Evolutionary conservation across 2,888 invertebrate genomes (phyloP).

Genomic region (Alentia gelatinosa): DNA sequence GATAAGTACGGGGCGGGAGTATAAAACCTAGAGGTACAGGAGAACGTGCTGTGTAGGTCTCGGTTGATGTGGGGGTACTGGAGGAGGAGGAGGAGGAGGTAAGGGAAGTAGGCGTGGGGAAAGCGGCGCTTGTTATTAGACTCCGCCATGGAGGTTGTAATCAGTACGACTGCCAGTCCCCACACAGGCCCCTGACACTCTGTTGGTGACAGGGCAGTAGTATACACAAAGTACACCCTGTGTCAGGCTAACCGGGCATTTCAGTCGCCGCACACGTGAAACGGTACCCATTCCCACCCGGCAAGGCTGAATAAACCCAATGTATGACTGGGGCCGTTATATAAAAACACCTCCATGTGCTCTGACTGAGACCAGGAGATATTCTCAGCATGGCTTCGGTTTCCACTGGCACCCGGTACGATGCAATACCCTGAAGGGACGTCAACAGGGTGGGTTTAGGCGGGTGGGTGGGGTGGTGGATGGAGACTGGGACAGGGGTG

Average conservation of each 20-base stretch:
- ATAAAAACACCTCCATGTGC: too few species aligned
- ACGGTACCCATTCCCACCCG: background rate
- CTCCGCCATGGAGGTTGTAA: background rate
- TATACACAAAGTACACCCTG: background rate
- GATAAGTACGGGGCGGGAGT: background rate
- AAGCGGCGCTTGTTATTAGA: background rate
- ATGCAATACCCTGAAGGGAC: background rate
- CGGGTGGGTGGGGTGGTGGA: background rate
- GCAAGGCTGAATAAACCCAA: background rate
- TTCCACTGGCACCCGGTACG: too few species aligned
- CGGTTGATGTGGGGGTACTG: background rate
- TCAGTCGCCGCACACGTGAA: background rate
- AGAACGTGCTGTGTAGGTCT: background rate
- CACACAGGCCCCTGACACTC: too few species aligned
- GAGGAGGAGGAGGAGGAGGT: background rate
- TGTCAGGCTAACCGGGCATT: background rate
- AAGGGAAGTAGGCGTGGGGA: background rate
- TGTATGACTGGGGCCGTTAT: too few species aligned
- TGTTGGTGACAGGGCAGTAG: conserved; percentile 15
- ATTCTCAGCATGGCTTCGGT: too few species aligned
- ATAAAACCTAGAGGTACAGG: background rate
- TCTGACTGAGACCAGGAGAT: too few species aligned
- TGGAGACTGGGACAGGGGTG: background rate
- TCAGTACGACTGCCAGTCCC: background rate
- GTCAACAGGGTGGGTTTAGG: background rate